Evolutionary conservation across 2,797 vertebrate species (phyloP), one percentile per base, ranked within the genome.

Genomic region (Malacoraja senta): DNA sequence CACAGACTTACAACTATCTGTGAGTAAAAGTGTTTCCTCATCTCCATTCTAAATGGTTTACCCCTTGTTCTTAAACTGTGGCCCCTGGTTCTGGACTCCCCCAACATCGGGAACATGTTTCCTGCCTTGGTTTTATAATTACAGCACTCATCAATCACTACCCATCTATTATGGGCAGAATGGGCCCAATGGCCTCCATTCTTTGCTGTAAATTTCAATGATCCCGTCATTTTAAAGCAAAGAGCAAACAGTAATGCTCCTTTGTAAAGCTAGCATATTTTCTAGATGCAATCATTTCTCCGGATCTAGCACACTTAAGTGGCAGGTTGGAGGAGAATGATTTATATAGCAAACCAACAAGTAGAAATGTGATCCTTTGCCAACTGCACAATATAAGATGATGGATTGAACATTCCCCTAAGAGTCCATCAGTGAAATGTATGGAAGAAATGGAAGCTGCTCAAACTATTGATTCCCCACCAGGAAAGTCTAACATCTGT

Each of bases 391-490:
- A 53, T 92, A 0, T 74, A 72, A 58, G 10, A 53, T 53, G 71
- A 74, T 74, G 38, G 90, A 92, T 19, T 92, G 24, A 38, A 53
- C 35, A 92, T 44, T 53, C 26, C 10, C 0, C 0, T 92, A 29
- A 53, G 90, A 29, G 24, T 92, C 38, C 71, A 92, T 76, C 44
- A 53, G 90, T 92, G 13, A 91, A 91, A 74, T 29, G 13, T 35
- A 74, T 15, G 38, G 38, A 71, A 24, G 53, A 61, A 84, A 68
- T 68, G n/a, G 63, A 35, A 74, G 38, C 26, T 92, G 53, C 53
- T 76, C 68, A 92, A 92, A 58, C 72, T 29, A 92, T 74, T 92
- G 90, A 92, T 76, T 58, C 90, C 35, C 24, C 12, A 76, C 38
- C 4, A 26, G 38, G 38, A 29, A n/a, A n/a, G 65, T 76, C 12